Percentiles rank a stretch among this genome's conserved stretches.
phyloP scores from a whole-genome alignment of 2,888 invertebrate species.

The Archips crataeganus region DNA sequence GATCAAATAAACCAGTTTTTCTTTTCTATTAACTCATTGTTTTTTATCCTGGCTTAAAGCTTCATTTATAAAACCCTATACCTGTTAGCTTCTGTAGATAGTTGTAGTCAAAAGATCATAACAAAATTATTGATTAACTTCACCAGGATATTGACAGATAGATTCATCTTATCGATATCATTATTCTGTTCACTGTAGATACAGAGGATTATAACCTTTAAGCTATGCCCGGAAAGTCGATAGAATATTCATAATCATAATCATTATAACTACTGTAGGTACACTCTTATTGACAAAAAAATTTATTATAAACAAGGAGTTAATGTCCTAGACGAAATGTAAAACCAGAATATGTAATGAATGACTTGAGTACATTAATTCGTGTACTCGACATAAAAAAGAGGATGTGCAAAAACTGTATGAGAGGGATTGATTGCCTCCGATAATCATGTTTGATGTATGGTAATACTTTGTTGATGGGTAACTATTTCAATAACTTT shows the following conservation, averaged over 20 bases:
- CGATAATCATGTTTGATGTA: conserved; percentile 30
- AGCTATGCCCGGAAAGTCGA: neutral
- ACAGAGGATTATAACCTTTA: conserved; percentile 2
- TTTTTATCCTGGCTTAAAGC: neutral
- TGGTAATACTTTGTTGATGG: conserved; percentile 14
- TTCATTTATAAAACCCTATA: neutral
- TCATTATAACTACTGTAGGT: neutral
- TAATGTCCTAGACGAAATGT: conserved; percentile 43
- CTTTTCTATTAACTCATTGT: neutral
- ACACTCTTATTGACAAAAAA: conserved; percentile 37
- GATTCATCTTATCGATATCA: conserved; percentile 44
- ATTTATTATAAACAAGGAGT: conserved; percentile 40
- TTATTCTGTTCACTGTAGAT: neutral
- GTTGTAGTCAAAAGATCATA: conserved; percentile 27
- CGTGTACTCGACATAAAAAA: conserved; percentile 14
- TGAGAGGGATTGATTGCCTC: conserved; percentile 5
- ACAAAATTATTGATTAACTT: conserved; percentile 47
- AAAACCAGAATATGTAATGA: conserved; percentile 30
- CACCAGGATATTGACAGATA: conserved; percentile 44
- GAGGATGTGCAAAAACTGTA: conserved; percentile 18
- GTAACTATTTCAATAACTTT: neutral
- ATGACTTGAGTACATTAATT: conserved; percentile 19
- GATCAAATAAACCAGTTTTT: too few relatives aligned
- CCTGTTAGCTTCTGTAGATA: conserved; percentile 10
- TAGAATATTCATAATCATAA: neutral